Evolutionary conservation across 2,888 invertebrate genomes (phyloP), one percentile per base, ranked within the genome.

Genomic region (Amphiduros pacificus): DNA sequence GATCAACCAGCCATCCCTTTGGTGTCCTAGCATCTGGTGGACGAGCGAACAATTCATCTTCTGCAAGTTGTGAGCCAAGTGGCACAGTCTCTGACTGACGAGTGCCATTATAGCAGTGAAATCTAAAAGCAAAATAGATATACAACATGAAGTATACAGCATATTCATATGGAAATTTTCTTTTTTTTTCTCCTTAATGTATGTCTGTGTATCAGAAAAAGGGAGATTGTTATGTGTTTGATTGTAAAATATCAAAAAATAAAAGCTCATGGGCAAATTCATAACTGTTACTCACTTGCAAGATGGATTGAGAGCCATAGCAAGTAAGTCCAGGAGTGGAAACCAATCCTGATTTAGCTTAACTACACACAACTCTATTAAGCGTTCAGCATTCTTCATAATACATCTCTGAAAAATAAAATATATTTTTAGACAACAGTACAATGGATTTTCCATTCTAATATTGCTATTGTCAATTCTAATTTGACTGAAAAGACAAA

Each of bases 1-100:
- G 87, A 86, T 97, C 95, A 65, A 96, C 94, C 69, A 97, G 88
- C 96, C 96, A 97, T 62, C 96, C 96, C 84, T 93, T 88, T 17
- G 93, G 92, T 73, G 89, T 90, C 76, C 95, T 88, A 59, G 90
- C 88, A 84, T 96, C 95, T 51, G 86, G 88, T 60, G 92, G 89
- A 73, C 88, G 86, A 32, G 93, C 92, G 80, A 84, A 88, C 70
- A 88, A 82, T 76, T 90, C 90, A 77, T 89, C 90, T 75, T 91
- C 90, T 51, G 88, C 84, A 24, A 76, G 64, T 59, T 85, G 87
- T 53, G 86, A 85, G 63, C 87, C 88, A 51, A 85, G 83, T 20
- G 88, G 87, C 48, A 88, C 87, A 52, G 88, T 86, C 82, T 93
- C 93, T 71, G 90, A 90, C 62, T 87, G 88, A 74, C 91, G 86